Base-by-base conservation (phyloP, 1,140 invertebrate genomes). In the Caenorhabditis elegans region DNA sequence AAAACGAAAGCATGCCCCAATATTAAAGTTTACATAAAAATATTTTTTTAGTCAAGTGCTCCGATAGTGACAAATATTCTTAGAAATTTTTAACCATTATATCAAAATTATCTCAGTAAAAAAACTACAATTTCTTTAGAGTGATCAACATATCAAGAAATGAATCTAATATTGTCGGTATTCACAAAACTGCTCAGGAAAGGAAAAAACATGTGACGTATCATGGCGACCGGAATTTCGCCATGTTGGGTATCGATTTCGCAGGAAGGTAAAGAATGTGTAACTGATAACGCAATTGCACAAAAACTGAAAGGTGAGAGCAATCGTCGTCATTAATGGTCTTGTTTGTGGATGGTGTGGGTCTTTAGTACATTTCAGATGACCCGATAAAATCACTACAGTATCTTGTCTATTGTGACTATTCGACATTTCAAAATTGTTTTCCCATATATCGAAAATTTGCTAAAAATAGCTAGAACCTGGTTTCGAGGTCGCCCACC, bases 261-360 rank as follows among this genome's bases (percentile, higher is more conserved):
- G 28, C 39, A 13, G 53, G 31, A 60, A 60, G 26, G 17, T 4
- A 22, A 43, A n/a, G 34, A 60, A 15, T 34, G 28, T 34, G 53
- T n/a, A 24, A 34, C 53, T 60, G 53, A 60, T 60, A 60, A 60
- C 26, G 34, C 26, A n/a, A 60, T 15, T 10, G 34, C 26, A 6
- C 11, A 11, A 70, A 70, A 60, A 60, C 1, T 31, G 10, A 70
- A 60, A 70, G 34, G 19, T 53, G 22, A 53, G 49, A 53, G 49
- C 49, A 53, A 53, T 53, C 22, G 43, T 6, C 60, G 60, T 70
- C 60, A 70, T 70, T 34, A n/a, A 70, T 70, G 60, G 60, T 70
- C 60, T 70, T 70, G 60, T 70, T 70, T 70, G 60, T 28, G 3
- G n/a, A 10, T 13, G n/a, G 34, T 70, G 34, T 22, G 1, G 17